A percentile compares a stretch with the other conserved stretches of the same genome.
These are phyloP conservation scores for Hemicentrotus pulcherrimus DNA, from an alignment of 35 echinoderm and acorn worm species.

Conservation along the genomic window DNA sequence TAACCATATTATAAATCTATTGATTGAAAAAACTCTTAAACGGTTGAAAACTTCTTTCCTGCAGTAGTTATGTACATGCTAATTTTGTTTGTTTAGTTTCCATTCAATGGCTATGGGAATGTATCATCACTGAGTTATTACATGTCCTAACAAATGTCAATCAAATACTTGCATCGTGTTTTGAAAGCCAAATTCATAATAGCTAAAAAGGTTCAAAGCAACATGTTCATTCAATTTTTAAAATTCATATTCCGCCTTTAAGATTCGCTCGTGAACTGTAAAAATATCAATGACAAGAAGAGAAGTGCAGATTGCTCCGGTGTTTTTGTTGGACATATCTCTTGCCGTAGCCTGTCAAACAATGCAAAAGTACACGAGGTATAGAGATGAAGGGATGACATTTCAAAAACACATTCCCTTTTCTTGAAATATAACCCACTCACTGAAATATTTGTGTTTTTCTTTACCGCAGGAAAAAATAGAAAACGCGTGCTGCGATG, in stretches of 20 bases:
- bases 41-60: too few relatives aligned
- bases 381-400: neutral
- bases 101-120: too few relatives aligned
- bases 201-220: too few relatives aligned
- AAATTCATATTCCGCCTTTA: neutral
- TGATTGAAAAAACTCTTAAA: too few relatives aligned
- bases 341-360: neutral
- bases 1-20: too few relatives aligned
- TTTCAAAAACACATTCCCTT: neutral
- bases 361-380: neutral
- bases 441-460: conserved; percentile 44
- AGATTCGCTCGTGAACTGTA: neutral
- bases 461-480: conserved; percentile 27
- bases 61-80: too few relatives aligned
- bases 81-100: too few relatives aligned
- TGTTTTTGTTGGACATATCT: neutral
- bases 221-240: neutral
- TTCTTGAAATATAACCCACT: conserved; percentile 19
- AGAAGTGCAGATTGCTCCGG: neutral
- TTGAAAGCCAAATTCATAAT: too few relatives aligned
- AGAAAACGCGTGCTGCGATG: neutral
- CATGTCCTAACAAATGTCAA: too few relatives aligned
- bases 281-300: neutral
- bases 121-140: too few relatives aligned
- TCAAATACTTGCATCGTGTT: too few relatives aligned